Conservation (phyloP, 2,888 invertebrate species). For the Lasioglossum villosulum region DNA sequence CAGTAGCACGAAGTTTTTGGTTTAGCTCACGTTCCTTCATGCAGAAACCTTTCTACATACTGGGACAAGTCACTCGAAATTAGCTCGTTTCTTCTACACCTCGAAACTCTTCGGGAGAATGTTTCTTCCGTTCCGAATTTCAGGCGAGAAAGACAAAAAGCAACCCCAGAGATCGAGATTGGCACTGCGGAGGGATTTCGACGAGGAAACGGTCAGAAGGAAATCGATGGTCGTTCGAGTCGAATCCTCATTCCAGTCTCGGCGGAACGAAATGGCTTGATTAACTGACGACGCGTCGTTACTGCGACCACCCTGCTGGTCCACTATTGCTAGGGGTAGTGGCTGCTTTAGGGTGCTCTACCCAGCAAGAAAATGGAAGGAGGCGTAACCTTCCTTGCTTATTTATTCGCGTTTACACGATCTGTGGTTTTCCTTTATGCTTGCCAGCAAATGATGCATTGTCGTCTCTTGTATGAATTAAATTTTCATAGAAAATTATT, state of each 20-base stretch:
- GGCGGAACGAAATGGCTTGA: constrained; percentile 83
- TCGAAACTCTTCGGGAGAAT: not conserved
- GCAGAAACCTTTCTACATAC: not conserved
- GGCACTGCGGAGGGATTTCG: constrained; percentile 40
- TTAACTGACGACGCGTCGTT: constrained; percentile 83
- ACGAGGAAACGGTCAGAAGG: constrained; percentile 49
- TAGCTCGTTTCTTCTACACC: not conserved
- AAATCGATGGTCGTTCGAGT: constrained; percentile 68
- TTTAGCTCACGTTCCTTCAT: not conserved
- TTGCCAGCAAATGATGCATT: constrained; percentile 17
- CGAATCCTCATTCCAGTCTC: constrained; percentile 77
- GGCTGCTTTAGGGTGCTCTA: constrained; percentile 67
- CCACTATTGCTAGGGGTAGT: constrained; percentile 76
- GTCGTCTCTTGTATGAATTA: too few relatives aligned
- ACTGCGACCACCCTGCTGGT: constrained; percentile 78
- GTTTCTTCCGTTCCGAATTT: not conserved
- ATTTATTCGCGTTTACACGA: constrained; percentile 73
- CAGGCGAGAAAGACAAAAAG: not conserved
- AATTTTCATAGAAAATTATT: too few relatives aligned
- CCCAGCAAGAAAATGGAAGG: constrained; percentile 71
- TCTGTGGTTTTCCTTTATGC: constrained; percentile 70
- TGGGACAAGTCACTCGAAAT: not conserved
- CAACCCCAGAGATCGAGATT: constrained; percentile 44
- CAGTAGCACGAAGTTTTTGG: not conserved
- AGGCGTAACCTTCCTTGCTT: constrained; percentile 66